phyloP scores from a whole-genome alignment of 2,797 vertebrate genomes.

The Karalla daura region DNA sequence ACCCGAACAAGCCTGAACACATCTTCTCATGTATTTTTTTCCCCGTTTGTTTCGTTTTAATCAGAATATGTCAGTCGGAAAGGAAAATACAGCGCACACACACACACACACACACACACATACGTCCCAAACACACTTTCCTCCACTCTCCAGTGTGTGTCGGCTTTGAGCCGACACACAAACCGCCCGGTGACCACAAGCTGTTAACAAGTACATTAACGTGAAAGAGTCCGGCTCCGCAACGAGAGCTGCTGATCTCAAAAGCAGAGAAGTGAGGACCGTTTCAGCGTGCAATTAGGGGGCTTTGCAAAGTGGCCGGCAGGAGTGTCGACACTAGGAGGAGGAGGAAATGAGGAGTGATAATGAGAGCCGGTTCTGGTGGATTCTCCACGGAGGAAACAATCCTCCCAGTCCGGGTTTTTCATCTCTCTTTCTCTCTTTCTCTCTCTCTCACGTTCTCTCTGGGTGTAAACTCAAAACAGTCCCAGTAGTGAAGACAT shows the following conservation, averaged over 20 bases:
- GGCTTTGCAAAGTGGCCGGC: not conserved
- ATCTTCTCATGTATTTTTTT: no score
- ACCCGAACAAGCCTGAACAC: not conserved
- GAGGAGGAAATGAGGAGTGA: conserved; percentile 1
- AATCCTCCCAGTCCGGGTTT: conserved; percentile 18
- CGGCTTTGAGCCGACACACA: conserved; percentile 68
- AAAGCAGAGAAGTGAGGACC: conserved; percentile 37
- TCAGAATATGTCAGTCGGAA: not conserved
- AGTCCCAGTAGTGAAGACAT: no score
- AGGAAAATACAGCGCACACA: not conserved
- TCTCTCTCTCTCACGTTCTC: no score
- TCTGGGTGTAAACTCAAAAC: conserved; percentile 8
- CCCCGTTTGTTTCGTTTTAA: not conserved
- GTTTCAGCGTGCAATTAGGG: conserved; percentile 16
- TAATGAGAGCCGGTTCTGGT: conserved; percentile 16
- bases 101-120: not conserved
- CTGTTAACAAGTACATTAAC: conserved; percentile 82
- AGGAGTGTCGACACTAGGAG: not conserved
- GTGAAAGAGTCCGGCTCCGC: conserved; percentile 61
- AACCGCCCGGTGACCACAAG: conserved; percentile 74
- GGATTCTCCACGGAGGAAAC: not conserved
- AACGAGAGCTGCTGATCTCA: conserved; percentile 50
- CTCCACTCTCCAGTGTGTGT: conserved; percentile 36
- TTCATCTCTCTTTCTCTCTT: conserved; percentile 25
- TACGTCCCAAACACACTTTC: conserved; percentile 25